Conservation (phyloP, 2,888 invertebrate species). For the Calameuta idolon region DNA sequence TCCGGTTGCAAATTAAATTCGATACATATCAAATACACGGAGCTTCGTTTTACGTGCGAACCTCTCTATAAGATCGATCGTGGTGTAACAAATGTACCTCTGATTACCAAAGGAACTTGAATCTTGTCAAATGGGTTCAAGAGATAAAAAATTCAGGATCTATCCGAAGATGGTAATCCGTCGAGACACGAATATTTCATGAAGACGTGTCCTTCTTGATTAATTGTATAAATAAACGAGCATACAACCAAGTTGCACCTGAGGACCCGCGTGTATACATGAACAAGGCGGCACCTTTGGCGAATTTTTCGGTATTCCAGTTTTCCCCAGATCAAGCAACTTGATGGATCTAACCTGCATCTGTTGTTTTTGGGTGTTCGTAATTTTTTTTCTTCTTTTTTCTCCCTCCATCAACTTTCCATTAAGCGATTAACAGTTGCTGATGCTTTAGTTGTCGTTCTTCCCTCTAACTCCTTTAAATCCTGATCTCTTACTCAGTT, state of each 20-base stretch:
- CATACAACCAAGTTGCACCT: not conserved
- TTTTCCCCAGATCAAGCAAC: not conserved
- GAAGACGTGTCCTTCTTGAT: not conserved
- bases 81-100: no score
- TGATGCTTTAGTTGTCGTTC: not conserved
- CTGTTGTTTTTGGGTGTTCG: not conserved
- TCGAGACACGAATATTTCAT: not conserved
- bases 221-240: constrained; percentile 1
- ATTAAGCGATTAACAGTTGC: not conserved
- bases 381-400: not conserved
- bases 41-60: no score
- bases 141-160: no score
- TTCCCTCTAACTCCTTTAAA: not conserved
- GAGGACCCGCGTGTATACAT: not conserved
- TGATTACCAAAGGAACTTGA: no score
- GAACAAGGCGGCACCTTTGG: not conserved
- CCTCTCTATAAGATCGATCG: no score
- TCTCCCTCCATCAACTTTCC: not conserved
- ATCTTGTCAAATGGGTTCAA: no score
- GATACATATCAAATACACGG: no score
- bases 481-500: not conserved
- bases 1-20: no score
- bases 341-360: not conserved
- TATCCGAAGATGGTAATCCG: not conserved
- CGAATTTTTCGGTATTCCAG: not conserved